phyloP scores from a whole-genome alignment of 2,113 vertebrate species.

The Podiceps cristatus region DNA sequence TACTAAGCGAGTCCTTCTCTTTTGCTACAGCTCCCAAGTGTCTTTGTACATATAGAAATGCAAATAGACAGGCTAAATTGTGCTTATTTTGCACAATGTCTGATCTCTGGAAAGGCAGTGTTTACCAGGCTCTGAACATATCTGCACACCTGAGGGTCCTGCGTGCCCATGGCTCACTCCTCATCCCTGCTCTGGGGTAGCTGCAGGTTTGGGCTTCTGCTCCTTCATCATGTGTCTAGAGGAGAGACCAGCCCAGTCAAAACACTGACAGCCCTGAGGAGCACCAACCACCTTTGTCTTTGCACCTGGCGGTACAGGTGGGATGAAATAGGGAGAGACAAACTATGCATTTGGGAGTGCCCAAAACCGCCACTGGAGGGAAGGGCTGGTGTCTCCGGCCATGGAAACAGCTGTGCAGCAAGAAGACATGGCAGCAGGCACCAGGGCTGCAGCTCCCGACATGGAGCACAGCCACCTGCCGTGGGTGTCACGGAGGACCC shows the following conservation, averaged over 20 bases:
- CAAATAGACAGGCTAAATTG: slow-evolving; percentile 73
- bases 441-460: background rate
- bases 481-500: accelerated
- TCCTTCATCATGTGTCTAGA: background rate
- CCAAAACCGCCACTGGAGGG: background rate
- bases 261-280: background rate
- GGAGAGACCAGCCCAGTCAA: background rate
- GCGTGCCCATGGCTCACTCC: background rate
- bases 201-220: background rate
- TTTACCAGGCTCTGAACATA: background rate
- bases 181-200: background rate
- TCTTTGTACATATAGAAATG: background rate
- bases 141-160: background rate
- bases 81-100: background rate
- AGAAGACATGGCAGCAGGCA: accelerated
- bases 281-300: background rate
- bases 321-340: background rate
- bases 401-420: accelerated
- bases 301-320: background rate
- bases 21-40: background rate
- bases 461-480: background rate
- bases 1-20: background rate
- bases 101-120: background rate
- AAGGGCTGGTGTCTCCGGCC: background rate
- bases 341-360: no score